Conservation (phyloP, 2,797 vertebrate genomes). For the Ceyx erithaca region DNA sequence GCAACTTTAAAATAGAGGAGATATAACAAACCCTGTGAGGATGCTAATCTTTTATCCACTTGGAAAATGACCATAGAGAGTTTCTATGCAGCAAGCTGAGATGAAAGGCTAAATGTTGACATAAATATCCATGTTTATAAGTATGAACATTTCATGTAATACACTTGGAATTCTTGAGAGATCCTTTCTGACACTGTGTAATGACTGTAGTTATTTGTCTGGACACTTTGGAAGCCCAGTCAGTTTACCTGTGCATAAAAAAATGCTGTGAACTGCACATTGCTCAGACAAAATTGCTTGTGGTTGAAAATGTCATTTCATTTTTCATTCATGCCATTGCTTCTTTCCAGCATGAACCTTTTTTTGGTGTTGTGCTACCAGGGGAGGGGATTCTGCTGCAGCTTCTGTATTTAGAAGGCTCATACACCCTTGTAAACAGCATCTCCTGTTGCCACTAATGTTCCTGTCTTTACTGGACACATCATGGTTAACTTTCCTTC, state of each 20-base stretch:
- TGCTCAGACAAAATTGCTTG: not conserved
- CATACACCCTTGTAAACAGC: not conserved
- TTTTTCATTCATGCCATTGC: not conserved
- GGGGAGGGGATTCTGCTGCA: not conserved
- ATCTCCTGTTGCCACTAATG: not conserved
- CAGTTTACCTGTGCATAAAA: not conserved
- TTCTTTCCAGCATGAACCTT: not conserved
- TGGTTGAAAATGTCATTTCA: not conserved
- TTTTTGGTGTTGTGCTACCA: not conserved
- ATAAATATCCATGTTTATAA: not conserved
- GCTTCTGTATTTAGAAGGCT: not conserved
- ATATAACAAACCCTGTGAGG: not conserved
- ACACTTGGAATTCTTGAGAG: not conserved
- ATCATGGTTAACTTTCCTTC: not conserved
- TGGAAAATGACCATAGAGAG: not conserved
- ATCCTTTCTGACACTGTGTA: not conserved
- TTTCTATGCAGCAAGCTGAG: not conserved
- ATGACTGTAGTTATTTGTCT: not conserved
- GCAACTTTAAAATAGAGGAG: not conserved
- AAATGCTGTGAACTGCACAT: not conserved
- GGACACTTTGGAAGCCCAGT: not conserved
- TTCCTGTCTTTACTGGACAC: not conserved
- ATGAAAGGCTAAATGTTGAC: not conserved
- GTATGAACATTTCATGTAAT: not conserved
- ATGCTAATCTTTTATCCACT: slow-evolving; percentile 7